These are phyloP conservation scores for Megaceryle maxima DNA, from an alignment of 2,113 vertebrate genomes.

Conservation along the genomic window DNA sequence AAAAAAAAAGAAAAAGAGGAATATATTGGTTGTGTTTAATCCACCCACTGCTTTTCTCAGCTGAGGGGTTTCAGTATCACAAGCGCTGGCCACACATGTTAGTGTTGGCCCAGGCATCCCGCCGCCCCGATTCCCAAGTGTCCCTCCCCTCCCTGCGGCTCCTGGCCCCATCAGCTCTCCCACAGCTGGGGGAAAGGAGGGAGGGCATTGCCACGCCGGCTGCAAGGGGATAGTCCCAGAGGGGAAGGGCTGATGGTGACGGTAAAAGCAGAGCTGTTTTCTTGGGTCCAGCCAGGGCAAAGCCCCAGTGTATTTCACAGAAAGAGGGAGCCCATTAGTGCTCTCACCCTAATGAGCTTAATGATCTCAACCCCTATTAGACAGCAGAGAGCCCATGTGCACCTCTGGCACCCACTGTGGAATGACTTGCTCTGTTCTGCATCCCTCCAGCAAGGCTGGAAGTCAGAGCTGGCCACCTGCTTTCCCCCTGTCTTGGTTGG, in stretches of 20 bases:
- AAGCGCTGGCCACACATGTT: neutral
- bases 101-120: neutral
- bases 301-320: neutral
- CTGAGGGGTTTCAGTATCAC: neutral
- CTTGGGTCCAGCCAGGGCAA: neutral
- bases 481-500: neutral
- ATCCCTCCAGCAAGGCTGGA: neutral
- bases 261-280: neutral
- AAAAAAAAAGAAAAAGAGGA: neutral
- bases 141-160: neutral
- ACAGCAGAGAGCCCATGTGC: neutral
- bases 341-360: neutral
- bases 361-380: neutral
- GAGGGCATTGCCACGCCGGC: rapidly evolving
- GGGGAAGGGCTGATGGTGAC: neutral
- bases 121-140: neutral
- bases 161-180: neutral
- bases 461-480: rapidly evolving
- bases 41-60: neutral
- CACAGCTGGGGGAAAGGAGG: rapidly evolving
- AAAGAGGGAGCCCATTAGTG: neutral
- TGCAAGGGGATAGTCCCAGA: neutral
- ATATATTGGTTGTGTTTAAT: neutral
- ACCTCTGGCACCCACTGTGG: rapidly evolving
- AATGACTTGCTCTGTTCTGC: neutral